Conservation (phyloP, 2,888 invertebrate genomes). For the Lasiommata megera region DNA sequence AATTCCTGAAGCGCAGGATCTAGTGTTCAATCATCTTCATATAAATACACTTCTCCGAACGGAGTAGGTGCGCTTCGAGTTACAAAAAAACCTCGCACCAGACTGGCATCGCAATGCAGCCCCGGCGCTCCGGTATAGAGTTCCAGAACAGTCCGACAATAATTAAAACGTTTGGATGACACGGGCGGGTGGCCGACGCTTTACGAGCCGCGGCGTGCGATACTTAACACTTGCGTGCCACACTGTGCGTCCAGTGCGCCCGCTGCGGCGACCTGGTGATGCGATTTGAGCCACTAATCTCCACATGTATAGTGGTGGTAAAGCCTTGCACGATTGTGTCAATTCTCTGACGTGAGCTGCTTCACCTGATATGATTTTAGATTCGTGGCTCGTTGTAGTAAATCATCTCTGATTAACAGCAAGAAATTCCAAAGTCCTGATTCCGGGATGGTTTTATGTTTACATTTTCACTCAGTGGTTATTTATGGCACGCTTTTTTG, state of each 20-base stretch:
- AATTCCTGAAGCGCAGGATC: too few species aligned
- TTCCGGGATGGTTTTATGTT: conserved; percentile 1
- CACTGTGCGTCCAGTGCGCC: background rate
- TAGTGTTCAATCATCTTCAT: too few species aligned
- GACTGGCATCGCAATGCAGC: background rate
- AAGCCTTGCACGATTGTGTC: background rate
- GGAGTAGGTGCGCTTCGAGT: too few species aligned
- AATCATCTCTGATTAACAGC: background rate
- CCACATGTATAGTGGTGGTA: background rate
- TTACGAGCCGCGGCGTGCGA: conserved; percentile 11
- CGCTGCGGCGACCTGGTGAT: background rate
- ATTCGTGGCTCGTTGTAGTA: background rate
- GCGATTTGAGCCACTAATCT: background rate
- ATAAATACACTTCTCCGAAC: too few species aligned
- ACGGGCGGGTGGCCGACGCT: conserved; percentile 15
- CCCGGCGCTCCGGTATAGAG: background rate
- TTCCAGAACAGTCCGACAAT: conserved; percentile 10
- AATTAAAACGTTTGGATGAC: conserved; percentile 19
- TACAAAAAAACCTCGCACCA: too few species aligned
- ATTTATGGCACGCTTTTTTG: too few species aligned
- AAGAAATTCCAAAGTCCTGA: background rate
- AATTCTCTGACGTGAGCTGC: background rate
- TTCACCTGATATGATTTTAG: background rate
- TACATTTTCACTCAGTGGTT: background rate
- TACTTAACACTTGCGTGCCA: conserved; percentile 10